phyloP scores from a whole-genome alignment of 2,113 vertebrate species.

The Oncorhynchus gorbuscha region DNA sequence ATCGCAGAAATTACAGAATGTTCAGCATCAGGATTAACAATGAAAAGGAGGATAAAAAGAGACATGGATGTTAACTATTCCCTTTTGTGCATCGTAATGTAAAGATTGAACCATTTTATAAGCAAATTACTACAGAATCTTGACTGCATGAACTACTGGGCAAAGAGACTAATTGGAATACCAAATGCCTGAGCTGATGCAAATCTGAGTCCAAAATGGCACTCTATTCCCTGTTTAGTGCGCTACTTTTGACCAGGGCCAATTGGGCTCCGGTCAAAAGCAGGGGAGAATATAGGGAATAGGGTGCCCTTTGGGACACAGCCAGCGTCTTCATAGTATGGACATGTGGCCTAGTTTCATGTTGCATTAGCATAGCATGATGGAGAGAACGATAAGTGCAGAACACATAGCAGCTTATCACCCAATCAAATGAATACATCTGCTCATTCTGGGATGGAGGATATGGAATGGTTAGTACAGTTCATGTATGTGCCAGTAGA shows the following conservation, averaged over 20 bases:
- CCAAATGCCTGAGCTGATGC: background rate
- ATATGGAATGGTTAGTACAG: background rate
- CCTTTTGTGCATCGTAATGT: background rate
- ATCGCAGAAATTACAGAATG: background rate
- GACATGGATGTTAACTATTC: background rate
- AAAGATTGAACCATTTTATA: slow-evolving; percentile 1
- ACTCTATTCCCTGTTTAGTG: too few relatives aligned
- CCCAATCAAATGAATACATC: slow-evolving; percentile 24
- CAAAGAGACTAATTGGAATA: background rate
- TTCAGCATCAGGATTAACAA: background rate
- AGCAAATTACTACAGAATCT: background rate
- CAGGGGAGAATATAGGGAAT: too few relatives aligned
- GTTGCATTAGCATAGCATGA: background rate
- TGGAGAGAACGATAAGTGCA: background rate
- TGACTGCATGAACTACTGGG: background rate
- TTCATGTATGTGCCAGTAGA: slow-evolving; percentile 51
- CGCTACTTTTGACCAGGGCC: too few relatives aligned
- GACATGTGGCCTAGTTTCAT: background rate
- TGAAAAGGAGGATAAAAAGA: background rate
- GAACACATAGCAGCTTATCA: slow-evolving; percentile 6
- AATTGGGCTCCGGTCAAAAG: too few relatives aligned
- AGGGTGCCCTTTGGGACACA: too few relatives aligned
- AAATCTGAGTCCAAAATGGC: background rate
- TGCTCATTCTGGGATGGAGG: background rate
- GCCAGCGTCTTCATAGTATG: background rate